Base-by-base conservation (phyloP, 2,797 vertebrate genomes). In the Spizella passerina region DNA sequence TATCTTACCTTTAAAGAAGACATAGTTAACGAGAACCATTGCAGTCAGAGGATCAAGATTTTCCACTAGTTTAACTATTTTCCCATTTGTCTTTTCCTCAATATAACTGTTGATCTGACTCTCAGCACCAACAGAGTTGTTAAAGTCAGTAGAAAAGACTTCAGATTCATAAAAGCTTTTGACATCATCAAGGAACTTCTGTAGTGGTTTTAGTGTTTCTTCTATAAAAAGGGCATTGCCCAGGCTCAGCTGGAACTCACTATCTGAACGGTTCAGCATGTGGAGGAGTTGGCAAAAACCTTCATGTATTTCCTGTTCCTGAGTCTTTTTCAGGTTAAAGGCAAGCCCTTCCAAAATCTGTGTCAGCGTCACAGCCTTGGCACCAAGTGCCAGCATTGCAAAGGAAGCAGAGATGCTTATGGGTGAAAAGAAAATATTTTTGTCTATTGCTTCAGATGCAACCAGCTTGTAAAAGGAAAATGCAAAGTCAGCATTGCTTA, bases 401-500 rank as follows among this genome's bases (percentile, higher is more conserved):
- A 99, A 97, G 80, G 98, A 97, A 2, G 96, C 72, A n/a, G 98
- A 97, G 96, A 99, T 98, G 87, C 98, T 98, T 93, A 99, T 70
- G 0, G 98, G 99, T 0, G 99, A 99, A 93, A 98, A 99, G 97
- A 99, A 99, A 95, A 99, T 97, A 93, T 99, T 99, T 85, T 97
- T 96, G 34, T 94, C 72, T 0, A 71, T 96, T n/a, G 71, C 75
- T 27, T 95, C 96, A 0, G 96, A 93, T 20, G 91, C 81, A 0
- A 99, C 90, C 17, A 96, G 94, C 89, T 97, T 98, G 97, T 98
- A 99, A 85, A 99, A 90, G 44, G 85, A 72, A 79, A 98, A 97
- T 57, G 97, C 98, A 52, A 99, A 99, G 90, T 98, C 64, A 23
- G 76, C 63, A 26, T 95, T 96, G 79, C 82, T 81, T 1, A 64